Percentiles rank a stretch among this genome's conserved stretches.
Conservation (phyloP, 2,888 invertebrate species). For the Ochropacha duplaris region DNA sequence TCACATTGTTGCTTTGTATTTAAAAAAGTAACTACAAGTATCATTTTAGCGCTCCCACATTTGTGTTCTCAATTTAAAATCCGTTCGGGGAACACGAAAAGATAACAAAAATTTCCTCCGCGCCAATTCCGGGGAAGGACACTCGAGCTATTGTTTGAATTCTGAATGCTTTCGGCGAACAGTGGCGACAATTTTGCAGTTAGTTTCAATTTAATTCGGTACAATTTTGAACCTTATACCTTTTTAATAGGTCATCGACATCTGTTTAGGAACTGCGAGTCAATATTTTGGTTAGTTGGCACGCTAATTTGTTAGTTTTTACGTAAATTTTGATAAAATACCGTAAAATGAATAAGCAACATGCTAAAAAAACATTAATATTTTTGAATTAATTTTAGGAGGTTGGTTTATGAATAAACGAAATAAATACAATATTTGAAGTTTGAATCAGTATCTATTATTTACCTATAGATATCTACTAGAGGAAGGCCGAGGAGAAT, state of each 20-base stretch:
- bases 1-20: no score
- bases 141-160: slow-evolving; percentile 78
- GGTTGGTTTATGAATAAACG: no score
- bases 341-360: no score
- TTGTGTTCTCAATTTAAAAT: slow-evolving; percentile 81
- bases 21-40: slow-evolving; percentile 16
- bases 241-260: background rate
- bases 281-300: background rate
- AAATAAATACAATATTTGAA: no score
- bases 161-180: slow-evolving; percentile 76
- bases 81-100: slow-evolving; percentile 81
- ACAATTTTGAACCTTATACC: slow-evolving; percentile 21
- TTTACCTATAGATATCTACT: no score
- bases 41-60: slow-evolving; percentile 63
- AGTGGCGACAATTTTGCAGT: slow-evolving; percentile 26
- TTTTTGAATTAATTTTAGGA: no score
- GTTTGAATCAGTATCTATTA: no score
- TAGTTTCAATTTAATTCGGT: slow-evolving; percentile 28
- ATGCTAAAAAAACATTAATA: no score
- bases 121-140: slow-evolving; percentile 78
- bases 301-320: background rate
- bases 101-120: slow-evolving; percentile 81
- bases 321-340: background rate
- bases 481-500: no score
- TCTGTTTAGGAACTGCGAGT: background rate